Percentiles rank a stretch among this genome's conserved stretches.
These are phyloP conservation scores for Dendrolimus punctatus DNA, from an alignment of 1,140 invertebrate species.

Conservation along the genomic window DNA sequence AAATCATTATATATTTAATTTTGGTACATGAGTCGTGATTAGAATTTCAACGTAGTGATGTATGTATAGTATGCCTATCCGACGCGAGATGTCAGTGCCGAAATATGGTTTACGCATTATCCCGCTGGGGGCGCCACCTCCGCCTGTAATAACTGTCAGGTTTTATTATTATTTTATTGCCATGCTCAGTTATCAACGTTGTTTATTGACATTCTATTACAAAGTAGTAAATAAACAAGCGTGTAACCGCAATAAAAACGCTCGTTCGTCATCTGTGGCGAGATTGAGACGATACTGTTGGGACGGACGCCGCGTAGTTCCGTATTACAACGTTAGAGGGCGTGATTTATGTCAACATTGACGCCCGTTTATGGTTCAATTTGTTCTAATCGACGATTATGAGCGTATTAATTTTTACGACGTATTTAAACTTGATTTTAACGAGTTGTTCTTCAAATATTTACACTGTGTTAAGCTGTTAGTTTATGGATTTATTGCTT, in stretches of 20 bases:
- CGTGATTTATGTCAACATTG: constrained; percentile 46
- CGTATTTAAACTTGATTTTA: constrained; percentile 39
- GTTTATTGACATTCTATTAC: constrained; percentile 48
- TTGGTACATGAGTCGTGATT: too few relatives aligned
- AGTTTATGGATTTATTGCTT: constrained; percentile 18
- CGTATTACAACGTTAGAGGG: constrained; percentile 35
- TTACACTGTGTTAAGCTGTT: constrained; percentile 24
- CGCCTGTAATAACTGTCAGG: constrained; percentile 21
- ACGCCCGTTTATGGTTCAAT: constrained; percentile 35
- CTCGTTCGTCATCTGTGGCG: constrained; percentile 36
- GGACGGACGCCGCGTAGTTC: constrained; percentile 38
- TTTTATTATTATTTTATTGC: constrained; percentile 42
- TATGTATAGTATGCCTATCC: constrained; percentile 30
- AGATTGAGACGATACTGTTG: constrained; percentile 45
- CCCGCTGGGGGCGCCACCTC: constrained; percentile 18
- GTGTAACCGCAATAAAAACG: constrained; percentile 46
- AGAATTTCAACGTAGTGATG: neutral
- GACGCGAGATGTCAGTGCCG: constrained; percentile 49
- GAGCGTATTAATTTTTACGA: constrained; percentile 39
- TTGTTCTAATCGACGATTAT: constrained; percentile 37
- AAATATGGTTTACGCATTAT: constrained; percentile 7
- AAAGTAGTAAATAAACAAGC: constrained; percentile 42
- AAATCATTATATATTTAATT: too few relatives aligned
- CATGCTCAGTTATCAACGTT: constrained; percentile 28
- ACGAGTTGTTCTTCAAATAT: constrained; percentile 35